These are phyloP conservation scores for Nasonia longicornis DNA, from an alignment of 1,140 invertebrate species.

Conservation along the genomic window DNA sequence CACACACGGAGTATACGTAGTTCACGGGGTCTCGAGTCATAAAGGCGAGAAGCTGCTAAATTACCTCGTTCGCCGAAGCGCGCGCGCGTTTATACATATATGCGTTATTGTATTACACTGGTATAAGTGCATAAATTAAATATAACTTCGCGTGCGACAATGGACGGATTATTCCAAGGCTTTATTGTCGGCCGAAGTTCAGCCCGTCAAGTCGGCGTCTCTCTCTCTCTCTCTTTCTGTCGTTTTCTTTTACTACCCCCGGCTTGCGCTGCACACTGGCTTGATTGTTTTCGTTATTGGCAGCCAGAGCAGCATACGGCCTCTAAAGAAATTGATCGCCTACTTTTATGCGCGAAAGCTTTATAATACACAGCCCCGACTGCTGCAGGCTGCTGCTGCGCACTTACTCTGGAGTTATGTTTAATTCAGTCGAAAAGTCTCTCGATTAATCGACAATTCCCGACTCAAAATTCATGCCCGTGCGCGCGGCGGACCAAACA, in stretches of 20 bases:
- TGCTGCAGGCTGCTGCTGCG: no score
- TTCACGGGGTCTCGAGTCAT: not conserved
- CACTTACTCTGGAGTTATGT: no score
- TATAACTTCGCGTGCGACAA: slow-evolving; percentile 5
- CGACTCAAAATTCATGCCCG: no score
- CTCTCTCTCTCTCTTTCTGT: no score
- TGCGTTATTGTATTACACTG: not conserved
- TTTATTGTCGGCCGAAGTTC: not conserved
- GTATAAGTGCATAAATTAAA: slow-evolving; percentile 16
- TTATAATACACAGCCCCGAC: no score
- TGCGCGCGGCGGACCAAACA: no score
- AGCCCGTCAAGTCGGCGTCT: not conserved
- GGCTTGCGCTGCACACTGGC: not conserved
- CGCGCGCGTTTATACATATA: not conserved
- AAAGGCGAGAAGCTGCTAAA: slow-evolving; percentile 14
- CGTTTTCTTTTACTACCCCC: not conserved
- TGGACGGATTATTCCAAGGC: not conserved
- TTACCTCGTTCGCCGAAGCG: slow-evolving; percentile 10
- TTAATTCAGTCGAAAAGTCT: no score
- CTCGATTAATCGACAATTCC: no score
- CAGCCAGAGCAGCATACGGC: not conserved
- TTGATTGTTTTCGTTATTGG: not conserved
- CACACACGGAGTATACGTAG: not conserved
- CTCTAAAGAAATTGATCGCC: no score
- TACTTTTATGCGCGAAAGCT: no score